Percentiles rank a stretch among this genome's conserved stretches.
phyloP scores from a whole-genome alignment of 2,797 vertebrate genomes.

The Acridotheres tristis region DNA sequence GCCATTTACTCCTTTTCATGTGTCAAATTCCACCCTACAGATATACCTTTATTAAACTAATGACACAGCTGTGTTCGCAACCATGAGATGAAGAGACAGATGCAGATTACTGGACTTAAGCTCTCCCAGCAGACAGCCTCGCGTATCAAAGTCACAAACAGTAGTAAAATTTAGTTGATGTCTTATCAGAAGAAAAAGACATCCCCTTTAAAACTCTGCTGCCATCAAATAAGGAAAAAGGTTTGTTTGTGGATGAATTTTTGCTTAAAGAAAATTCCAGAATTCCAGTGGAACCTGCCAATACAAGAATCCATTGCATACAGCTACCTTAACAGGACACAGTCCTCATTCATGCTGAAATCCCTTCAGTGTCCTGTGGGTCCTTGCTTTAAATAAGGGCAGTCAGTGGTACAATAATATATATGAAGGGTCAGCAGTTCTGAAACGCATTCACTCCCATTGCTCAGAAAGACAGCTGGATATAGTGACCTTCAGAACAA shows the following conservation, averaged over 20 bases:
- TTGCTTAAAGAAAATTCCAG: not conserved
- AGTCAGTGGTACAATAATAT: not conserved
- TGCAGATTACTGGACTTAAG: not conserved
- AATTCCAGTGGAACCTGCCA: not conserved
- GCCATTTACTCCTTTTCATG: not conserved
- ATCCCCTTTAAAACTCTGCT: not conserved
- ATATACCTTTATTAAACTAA: not conserved
- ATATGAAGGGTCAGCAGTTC: not conserved
- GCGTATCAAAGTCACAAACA: not conserved
- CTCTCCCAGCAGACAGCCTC: not conserved
- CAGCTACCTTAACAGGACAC: not conserved
- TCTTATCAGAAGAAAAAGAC: not conserved
- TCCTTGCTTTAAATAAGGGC: not conserved
- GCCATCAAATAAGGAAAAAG: not conserved
- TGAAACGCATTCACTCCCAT: not conserved
- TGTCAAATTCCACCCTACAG: not conserved
- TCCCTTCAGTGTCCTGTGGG: not conserved
- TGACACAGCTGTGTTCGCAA: not conserved
- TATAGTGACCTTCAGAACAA: slow-evolving; percentile 3
- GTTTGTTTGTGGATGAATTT: not conserved
- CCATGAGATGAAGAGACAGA: not conserved
- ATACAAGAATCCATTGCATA: not conserved
- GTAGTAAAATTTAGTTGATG: not conserved
- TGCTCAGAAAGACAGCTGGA: not conserved
- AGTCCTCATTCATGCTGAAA: not conserved